These are phyloP conservation scores for Myrmecophaga tridactyla DNA, from an alignment of 2,113 vertebrate genomes.

Conservation along the genomic window DNA sequence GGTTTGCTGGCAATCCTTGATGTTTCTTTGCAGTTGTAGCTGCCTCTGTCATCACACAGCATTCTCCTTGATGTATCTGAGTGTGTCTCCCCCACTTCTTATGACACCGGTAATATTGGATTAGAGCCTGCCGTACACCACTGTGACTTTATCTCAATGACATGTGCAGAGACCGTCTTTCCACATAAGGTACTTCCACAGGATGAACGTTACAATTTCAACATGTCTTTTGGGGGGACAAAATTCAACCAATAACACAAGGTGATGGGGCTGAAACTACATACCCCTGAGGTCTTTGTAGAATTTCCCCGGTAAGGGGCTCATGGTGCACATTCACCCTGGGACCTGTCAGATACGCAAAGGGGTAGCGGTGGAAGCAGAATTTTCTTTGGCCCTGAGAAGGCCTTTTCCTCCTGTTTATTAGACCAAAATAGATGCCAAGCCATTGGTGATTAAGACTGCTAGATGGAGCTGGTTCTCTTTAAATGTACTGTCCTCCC, in stretches of 20 bases:
- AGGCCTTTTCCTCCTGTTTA: background rate
- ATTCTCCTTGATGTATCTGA: no score
- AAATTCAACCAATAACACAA: no score
- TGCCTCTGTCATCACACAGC: no score
- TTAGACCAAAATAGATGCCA: background rate
- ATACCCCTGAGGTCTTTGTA: background rate
- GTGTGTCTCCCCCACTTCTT: no score
- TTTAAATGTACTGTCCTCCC: conserved; percentile 33
- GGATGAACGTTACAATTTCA: no score
- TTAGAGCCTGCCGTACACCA: no score
- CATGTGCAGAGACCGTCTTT: no score
- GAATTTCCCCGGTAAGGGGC: background rate
- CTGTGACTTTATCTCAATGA: no score
- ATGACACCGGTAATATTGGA: no score
- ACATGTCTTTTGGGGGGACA: background rate
- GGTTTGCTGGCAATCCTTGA: no score
- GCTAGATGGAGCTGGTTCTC: conserved; percentile 54
- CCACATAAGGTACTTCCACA: no score
- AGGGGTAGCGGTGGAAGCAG: background rate
- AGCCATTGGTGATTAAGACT: conserved; percentile 6
- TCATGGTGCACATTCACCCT: background rate
- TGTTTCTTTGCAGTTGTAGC: no score
- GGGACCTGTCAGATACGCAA: background rate
- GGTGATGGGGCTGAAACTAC: background rate
- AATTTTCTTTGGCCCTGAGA: conserved; percentile 17